Base-by-base conservation (phyloP, 2,888 invertebrate species). In the Caenorhabditis japonica region DNA sequence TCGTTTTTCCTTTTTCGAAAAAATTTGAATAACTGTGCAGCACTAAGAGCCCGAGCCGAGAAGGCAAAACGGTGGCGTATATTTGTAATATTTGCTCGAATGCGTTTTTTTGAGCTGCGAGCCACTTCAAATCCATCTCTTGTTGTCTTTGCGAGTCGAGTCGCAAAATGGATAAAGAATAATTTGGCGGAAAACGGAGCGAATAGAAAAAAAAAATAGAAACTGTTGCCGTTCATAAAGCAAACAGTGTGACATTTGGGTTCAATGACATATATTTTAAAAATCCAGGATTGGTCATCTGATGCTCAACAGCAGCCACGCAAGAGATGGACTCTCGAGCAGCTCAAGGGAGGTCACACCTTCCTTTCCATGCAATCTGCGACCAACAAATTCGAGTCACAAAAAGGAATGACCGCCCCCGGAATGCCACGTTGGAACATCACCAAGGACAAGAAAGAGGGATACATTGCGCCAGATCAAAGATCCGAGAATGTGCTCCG, bases 361-460 rank as follows among this genome's bases (percentile, higher is more conserved):
- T 85, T 87, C 79, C 79, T 86, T 25, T 82, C 82, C 36, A 82
- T 84, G 82, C 82, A 81, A 73, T 79, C 86, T 19, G 86, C 80
- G n/a, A 87, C 86, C 55, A 86, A 86, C 82, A 82, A 82, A 60
- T 86, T 85, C 76, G 86, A 87, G 55, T 76, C 84, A 41, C 86
- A 86, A 61, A 72, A 66, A 25, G 86, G 86, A 62, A 86, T 86
- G 86, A 86, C 86, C 10, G 86, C 79, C 13, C 64, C 72, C n/a
- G 83, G 85, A 39, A 85, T 86, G 86, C 85, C 86, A 36, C 68
- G 86, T 52, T 83, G 81, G 82, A 86, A 86, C 70, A 78, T 86
- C 70, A 82, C 82, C 70, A 85, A 82, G 76, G 86, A 86, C 77
- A 86, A 86, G 78, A 83, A 86, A 58, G 75, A 81, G 33, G 86